Evolutionary conservation across 2,888 invertebrate genomes (phyloP).

Genomic region (Rotaria socialis): DNA sequence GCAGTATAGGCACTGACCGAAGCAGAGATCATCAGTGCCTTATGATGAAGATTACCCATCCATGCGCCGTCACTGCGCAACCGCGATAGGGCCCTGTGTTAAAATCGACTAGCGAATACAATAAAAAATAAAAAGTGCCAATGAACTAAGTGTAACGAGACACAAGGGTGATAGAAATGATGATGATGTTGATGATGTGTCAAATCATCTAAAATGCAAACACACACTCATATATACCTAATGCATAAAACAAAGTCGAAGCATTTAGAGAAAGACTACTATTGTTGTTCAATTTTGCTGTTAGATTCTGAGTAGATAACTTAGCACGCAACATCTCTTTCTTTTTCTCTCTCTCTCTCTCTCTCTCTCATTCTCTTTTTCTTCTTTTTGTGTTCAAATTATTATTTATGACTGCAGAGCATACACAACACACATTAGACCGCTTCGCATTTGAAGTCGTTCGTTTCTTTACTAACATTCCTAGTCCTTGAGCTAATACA

Average conservation of each 20-base stretch:
- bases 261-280: background rate
- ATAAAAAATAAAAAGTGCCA: background rate
- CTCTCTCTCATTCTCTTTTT: no score
- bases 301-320: background rate
- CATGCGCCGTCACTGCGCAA: slow-evolving; percentile 10
- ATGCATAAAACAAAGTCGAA: background rate
- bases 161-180: background rate
- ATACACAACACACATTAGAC: background rate
- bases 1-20: slow-evolving; percentile 45
- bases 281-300: background rate
- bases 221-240: background rate
- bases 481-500: slow-evolving; percentile 25
- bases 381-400: background rate
- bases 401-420: slow-evolving; percentile 18
- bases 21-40: slow-evolving; percentile 3
- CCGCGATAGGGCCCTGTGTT: background rate
- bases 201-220: background rate
- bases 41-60: slow-evolving; percentile 37
- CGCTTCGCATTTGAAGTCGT: background rate
- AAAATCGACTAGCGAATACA: background rate
- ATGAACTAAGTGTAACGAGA: background rate
- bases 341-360: background rate
- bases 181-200: background rate
- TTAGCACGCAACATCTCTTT: background rate
- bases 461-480: background rate